Conservation (phyloP, 2,113 vertebrate genomes). For the Etheostoma cragini region DNA sequence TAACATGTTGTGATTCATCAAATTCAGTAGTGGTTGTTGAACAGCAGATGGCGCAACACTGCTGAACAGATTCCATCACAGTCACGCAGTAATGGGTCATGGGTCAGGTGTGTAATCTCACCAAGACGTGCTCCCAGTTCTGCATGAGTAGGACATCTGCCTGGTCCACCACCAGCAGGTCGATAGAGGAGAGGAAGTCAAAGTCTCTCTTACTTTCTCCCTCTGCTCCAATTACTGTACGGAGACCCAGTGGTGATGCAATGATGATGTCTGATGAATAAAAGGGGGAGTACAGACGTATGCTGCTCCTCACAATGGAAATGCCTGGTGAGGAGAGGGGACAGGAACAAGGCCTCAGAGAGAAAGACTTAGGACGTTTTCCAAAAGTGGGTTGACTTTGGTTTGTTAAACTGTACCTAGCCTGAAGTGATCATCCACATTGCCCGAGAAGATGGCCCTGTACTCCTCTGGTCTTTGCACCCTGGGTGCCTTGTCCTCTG, state of each 20-base stretch:
- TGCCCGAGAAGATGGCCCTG: conserved; percentile 91
- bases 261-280: conserved; percentile 98
- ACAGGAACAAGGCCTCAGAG: not conserved
- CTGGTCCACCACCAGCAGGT: conserved; percentile 94
- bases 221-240: conserved; percentile 92
- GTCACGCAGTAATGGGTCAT: fast-evolving
- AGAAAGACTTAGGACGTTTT: not conserved
- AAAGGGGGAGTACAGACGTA: conserved; percentile 95
- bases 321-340: conserved; percentile 81
- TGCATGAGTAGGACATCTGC: conserved; percentile 98
- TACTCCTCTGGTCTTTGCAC: conserved; percentile 94
- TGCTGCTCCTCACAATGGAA: conserved; percentile 89
- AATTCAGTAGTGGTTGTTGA: not conserved
- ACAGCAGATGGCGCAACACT: conserved; percentile 26
- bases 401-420: conserved; percentile 84
- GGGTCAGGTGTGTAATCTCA: conserved; percentile 65
- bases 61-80: not conserved
- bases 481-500: conserved; percentile 86
- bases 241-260: conserved; percentile 94
- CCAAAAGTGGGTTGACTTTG: not conserved
- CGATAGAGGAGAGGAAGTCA: conserved; percentile 96
- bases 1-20: not conserved
- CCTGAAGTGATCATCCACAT: conserved; percentile 97
- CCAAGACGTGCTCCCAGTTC: conserved; percentile 98
- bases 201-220: conserved; percentile 93